These are phyloP conservation scores for Creontiades dilutus DNA, from an alignment of 2,888 invertebrate genomes.

Conservation along the genomic window DNA sequence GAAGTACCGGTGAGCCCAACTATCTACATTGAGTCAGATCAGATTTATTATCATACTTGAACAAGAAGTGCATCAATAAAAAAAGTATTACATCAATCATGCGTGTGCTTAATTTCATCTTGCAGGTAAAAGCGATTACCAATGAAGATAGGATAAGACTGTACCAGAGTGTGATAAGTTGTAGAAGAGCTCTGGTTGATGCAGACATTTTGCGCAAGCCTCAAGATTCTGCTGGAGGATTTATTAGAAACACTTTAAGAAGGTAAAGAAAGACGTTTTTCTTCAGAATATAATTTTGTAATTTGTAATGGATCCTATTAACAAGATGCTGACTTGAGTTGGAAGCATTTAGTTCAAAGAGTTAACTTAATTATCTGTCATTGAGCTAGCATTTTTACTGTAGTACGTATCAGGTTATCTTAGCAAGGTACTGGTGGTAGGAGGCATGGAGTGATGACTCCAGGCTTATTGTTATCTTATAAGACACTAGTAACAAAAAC, in stretches of 20 bases:
- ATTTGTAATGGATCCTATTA: not conserved
- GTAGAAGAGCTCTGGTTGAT: constrained; percentile 90
- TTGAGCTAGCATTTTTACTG: too few relatives aligned
- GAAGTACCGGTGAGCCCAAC: constrained; percentile 81
- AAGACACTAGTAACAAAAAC: too few relatives aligned
- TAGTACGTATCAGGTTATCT: too few relatives aligned
- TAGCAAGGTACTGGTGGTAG: too few relatives aligned
- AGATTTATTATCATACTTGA: too few relatives aligned
- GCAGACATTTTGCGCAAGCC: constrained; percentile 90
- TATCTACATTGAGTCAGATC: too few relatives aligned
- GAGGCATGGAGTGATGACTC: too few relatives aligned
- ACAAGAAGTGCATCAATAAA: too few relatives aligned
- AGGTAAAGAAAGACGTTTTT: constrained; percentile 79
- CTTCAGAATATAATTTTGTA: not conserved
- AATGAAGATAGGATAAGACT: constrained; percentile 92
- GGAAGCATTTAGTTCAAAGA: not conserved
- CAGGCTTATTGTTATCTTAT: too few relatives aligned
- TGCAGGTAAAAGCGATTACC: constrained; percentile 84
- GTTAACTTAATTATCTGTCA: too few relatives aligned
- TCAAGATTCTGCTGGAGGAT: constrained; percentile 90
- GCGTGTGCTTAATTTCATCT: not conserved
- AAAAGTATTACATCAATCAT: too few relatives aligned
- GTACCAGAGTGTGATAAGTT: constrained; percentile 92
- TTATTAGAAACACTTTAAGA: constrained; percentile 92
- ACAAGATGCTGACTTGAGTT: not conserved